Evolutionary conservation across 2,113 vertebrate genomes (phyloP).

Genomic region (Sinocyclocheilus maitianheensis): DNA sequence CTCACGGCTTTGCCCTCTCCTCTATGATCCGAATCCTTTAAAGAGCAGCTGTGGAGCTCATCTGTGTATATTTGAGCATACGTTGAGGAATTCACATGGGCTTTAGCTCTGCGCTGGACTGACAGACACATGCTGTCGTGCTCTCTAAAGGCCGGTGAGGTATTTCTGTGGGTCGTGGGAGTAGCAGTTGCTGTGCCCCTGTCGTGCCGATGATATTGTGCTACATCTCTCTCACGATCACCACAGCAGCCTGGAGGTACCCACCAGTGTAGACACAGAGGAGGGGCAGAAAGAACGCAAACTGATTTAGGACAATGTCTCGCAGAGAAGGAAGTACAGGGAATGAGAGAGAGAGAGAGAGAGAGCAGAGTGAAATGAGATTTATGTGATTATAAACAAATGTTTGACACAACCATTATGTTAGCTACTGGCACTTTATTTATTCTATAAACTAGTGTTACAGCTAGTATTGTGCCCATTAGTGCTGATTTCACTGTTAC

Average conservation of each 20-base stretch:
- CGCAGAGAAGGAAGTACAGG: conserved; percentile 9
- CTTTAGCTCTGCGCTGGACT: conserved; percentile 49
- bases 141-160: conserved; percentile 24
- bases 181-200: conserved; percentile 56
- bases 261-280: conserved; percentile 37
- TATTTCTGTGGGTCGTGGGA: conserved; percentile 56
- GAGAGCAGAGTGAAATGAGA: neutral
- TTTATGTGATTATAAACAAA: conserved; percentile 11
- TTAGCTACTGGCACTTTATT: neutral
- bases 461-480: neutral
- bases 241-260: conserved; percentile 48
- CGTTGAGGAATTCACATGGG: conserved; percentile 52
- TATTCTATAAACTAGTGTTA: neutral
- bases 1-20: conserved; percentile 47
- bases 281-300: conserved; percentile 2
- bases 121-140: conserved; percentile 48
- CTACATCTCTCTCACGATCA: conserved; percentile 37
- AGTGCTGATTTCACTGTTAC: neutral
- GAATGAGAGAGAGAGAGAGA: too few relatives aligned
- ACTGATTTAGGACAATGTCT: neutral
- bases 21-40: conserved; percentile 46
- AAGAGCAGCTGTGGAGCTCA: conserved; percentile 54
- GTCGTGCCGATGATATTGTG: conserved; percentile 51
- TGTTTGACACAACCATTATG: neutral
- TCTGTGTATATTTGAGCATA: conserved; percentile 52